Percentiles rank a stretch among this genome's conserved stretches.
Evolutionary conservation across 2,113 vertebrate genomes (phyloP).

Genomic region (Psittacula cyanocephala): DNA sequence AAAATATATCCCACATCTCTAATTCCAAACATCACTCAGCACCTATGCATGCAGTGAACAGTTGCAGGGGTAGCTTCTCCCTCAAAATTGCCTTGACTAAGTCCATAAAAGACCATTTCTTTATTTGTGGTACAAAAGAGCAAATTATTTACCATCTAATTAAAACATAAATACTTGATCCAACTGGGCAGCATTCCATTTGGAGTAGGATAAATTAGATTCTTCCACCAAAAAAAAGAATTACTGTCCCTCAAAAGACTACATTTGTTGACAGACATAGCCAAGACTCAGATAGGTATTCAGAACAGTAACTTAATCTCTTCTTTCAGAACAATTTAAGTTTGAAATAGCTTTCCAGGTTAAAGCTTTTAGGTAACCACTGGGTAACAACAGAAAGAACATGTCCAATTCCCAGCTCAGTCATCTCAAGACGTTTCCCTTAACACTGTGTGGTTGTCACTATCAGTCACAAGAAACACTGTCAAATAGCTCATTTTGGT

Average conservation of each 20-base stretch:
- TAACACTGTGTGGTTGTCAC: background rate
- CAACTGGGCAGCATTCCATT: background rate
- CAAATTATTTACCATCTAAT: background rate
- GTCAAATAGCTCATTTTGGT: background rate
- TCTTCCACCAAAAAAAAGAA: background rate
- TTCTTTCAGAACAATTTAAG: background rate
- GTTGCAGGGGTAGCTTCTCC: background rate
- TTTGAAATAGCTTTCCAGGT: background rate
- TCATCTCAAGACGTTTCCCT: background rate
- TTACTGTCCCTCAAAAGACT: background rate
- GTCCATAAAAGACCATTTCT: background rate
- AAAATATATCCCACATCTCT: background rate
- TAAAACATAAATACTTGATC: background rate
- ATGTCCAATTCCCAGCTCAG: background rate
- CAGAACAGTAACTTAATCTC: background rate
- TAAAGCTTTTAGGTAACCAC: background rate
- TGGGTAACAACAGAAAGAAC: background rate
- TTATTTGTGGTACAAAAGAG: background rate
- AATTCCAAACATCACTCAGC: background rate
- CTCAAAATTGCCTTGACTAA: background rate
- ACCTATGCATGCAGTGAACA: background rate
- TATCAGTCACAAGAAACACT: background rate
- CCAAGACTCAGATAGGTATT: background rate
- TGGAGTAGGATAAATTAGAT: background rate
- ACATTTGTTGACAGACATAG: background rate